Conservation (phyloP, 1,140 invertebrate genomes). For the Epicauta chinensis region DNA sequence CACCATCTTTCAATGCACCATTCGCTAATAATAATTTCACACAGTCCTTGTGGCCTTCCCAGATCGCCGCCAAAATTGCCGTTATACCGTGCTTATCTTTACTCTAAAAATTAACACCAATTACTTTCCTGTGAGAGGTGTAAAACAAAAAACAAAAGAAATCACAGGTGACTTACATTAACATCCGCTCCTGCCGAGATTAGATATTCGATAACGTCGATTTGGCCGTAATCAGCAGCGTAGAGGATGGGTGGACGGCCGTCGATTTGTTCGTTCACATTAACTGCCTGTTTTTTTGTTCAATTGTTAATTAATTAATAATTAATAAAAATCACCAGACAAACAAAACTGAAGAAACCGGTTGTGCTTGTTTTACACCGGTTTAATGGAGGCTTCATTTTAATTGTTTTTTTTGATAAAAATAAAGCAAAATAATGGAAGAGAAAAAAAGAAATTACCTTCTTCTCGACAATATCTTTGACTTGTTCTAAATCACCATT, state of each 20-base stretch:
- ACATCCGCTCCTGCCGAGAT: conserved; percentile 84
- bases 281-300: too few relatives aligned
- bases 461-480: conserved; percentile 77
- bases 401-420: too few relatives aligned
- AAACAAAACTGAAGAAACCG: too few relatives aligned
- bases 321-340: too few relatives aligned
- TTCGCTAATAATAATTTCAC: conserved; percentile 81
- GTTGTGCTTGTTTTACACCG: too few relatives aligned
- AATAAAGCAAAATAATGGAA: background rate
- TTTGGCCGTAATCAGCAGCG: conserved; percentile 93
- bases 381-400: too few relatives aligned
- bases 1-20: conserved; percentile 78
- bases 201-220: conserved; percentile 82
- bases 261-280: conserved; percentile 81
- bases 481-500: conserved; percentile 91
- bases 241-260: conserved; percentile 81
- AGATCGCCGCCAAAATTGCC: conserved; percentile 86
- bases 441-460: conserved; percentile 47
- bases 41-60: conserved; percentile 90
- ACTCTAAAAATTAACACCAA: conserved; percentile 49
- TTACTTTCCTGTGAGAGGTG: background rate
- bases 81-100: conserved; percentile 93
- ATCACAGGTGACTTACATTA: conserved; percentile 73
- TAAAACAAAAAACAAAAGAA: background rate
- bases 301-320: too few relatives aligned